Evolutionary conservation across 1,140 invertebrate species (phyloP).

Genomic region (Neelides sp.): DNA sequence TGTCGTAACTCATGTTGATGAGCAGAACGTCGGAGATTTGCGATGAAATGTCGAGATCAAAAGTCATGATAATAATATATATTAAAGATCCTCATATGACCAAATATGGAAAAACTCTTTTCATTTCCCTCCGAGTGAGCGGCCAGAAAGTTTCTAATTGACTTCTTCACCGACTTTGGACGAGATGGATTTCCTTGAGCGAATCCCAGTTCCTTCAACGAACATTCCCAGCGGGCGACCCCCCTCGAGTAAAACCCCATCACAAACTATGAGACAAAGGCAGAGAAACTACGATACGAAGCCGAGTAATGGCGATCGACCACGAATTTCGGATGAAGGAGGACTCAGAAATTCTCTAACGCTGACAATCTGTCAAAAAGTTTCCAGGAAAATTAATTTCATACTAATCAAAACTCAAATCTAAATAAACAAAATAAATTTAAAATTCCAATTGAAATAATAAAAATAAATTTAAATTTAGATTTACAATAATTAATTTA

Average conservation of each 20-base stretch:
- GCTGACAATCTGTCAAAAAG: conserved; percentile 62
- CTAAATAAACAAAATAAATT: too few relatives aligned
- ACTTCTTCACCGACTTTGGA: conserved; percentile 80
- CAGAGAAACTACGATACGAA: too few relatives aligned
- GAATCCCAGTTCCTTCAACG: conserved; percentile 88
- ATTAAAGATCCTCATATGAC: conserved; percentile 28
- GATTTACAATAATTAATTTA: too few relatives aligned
- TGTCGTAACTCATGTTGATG: conserved; percentile 86
- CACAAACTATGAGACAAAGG: conserved; percentile 84
- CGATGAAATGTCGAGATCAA: conserved; percentile 63
- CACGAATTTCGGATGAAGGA: conserved; percentile 74
- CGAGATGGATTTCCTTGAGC: conserved; percentile 74
- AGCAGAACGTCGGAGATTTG: conserved; percentile 79
- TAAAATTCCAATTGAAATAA: not conserved
- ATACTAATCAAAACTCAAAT: too few relatives aligned
- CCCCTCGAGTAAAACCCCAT: conserved; percentile 57
- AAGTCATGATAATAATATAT: conserved; percentile 73
- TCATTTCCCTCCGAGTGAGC: not conserved
- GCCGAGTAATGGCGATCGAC: conserved; percentile 78
- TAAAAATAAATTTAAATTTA: conserved; percentile 11
- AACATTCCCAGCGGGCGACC: conserved; percentile 92
- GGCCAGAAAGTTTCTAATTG: not conserved
- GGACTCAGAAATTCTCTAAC: conserved; percentile 81
- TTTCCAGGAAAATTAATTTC: too few relatives aligned
- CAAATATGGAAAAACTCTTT: not conserved